A percentile compares a stretch with the other conserved stretches of the same genome.
These are phyloP conservation scores for Pantherophis guttatus DNA, from an alignment of 2,113 vertebrate genomes.

Conservation along the genomic window DNA sequence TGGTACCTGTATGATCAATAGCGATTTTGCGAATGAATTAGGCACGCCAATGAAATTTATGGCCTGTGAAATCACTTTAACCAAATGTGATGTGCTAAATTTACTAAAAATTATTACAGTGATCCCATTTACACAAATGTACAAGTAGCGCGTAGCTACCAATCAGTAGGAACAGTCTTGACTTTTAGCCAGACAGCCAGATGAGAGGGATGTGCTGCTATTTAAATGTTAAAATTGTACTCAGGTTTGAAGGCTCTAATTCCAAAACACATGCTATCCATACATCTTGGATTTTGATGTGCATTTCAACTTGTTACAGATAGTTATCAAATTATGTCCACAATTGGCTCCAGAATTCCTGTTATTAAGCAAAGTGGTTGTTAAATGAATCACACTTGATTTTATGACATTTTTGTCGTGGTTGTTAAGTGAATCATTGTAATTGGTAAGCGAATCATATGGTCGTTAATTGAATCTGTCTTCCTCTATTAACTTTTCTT, in stretches of 20 bases:
- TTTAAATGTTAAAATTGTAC: not conserved
- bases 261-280: not conserved
- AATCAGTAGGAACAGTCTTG: not conserved
- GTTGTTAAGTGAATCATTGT: not conserved
- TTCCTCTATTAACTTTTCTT: not conserved
- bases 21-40: conserved; percentile 38
- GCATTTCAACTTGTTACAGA: not conserved
- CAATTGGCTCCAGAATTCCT: not conserved
- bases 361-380: not conserved
- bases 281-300: not conserved
- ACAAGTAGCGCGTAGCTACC: not conserved
- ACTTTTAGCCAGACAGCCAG: conserved; percentile 11
- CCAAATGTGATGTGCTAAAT: conserved; percentile 50
- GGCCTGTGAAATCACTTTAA: conserved; percentile 58
- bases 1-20: conserved; percentile 60
- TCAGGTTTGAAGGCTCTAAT: not conserved
- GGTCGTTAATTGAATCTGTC: not conserved
- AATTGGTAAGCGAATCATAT: not conserved
- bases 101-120: conserved; percentile 41
- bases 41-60: conserved; percentile 35
- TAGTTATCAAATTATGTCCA: not conserved
- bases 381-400: not conserved
- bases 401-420: not conserved
- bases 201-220: not conserved
- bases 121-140: not conserved